Evolutionary conservation across 2,888 invertebrate species (phyloP).

Genomic region (Pimpla rufipes): DNA sequence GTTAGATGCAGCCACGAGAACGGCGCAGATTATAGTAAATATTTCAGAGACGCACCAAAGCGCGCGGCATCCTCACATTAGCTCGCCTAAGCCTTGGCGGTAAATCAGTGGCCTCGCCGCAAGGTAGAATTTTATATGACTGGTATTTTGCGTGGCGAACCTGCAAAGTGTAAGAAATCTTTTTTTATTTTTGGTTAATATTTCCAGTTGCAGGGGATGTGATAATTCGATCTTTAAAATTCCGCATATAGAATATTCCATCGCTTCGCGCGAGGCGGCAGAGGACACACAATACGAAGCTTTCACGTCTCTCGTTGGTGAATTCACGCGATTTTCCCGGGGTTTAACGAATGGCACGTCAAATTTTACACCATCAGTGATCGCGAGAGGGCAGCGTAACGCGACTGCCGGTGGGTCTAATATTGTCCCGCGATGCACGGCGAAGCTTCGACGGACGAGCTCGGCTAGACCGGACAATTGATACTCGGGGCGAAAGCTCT

Average conservation of each 20-base stretch:
- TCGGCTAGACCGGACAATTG: slow-evolving; percentile 67
- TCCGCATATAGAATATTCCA: not conserved
- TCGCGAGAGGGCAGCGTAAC: slow-evolving; percentile 31
- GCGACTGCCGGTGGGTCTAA: slow-evolving; percentile 36
- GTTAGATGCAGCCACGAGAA: not conserved
- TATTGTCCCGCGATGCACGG: slow-evolving; percentile 44
- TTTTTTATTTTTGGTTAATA: slow-evolving; percentile 9
- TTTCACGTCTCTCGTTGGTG: slow-evolving; percentile 37
- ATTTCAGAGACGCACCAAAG: not conserved
- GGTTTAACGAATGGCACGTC: slow-evolving; percentile 64
- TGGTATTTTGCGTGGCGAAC: not conserved
- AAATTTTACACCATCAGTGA: slow-evolving; percentile 65
- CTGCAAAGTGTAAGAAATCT: not conserved
- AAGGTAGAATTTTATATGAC: not conserved
- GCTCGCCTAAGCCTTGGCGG: not conserved
- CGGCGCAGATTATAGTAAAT: not conserved
- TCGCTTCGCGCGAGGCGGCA: slow-evolving; percentile 9
- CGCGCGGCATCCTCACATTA: not conserved
- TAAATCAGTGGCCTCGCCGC: not conserved
- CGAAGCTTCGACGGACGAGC: slow-evolving; percentile 27
- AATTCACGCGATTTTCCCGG: slow-evolving; percentile 46
- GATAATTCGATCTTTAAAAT: not conserved
- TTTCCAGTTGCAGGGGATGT: not conserved
- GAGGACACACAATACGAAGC: not conserved
- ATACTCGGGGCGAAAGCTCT: slow-evolving; percentile 62